These are phyloP conservation scores for Darevskia nairensis DNA, from an alignment of 2,797 vertebrate species.

Conservation along the genomic window DNA sequence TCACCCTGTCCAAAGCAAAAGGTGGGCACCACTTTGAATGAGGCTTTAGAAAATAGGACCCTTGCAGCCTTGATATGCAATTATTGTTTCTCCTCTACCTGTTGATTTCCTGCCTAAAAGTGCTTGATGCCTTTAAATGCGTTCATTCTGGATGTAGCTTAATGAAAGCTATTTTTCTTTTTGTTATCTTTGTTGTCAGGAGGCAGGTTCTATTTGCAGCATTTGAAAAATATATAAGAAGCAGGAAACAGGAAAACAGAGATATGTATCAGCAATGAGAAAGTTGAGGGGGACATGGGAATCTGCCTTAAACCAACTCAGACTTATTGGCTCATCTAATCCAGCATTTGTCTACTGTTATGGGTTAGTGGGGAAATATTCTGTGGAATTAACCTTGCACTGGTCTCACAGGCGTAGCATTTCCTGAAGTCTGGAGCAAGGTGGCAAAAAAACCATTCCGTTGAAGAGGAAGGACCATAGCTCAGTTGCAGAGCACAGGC, in stretches of 20 bases:
- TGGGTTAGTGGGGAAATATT: too few species aligned
- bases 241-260: not conserved
- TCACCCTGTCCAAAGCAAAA: constrained; percentile 4
- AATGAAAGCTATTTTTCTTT: not conserved
- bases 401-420: too few species aligned
- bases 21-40: not conserved
- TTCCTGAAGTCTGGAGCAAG: too few species aligned
- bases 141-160: not conserved
- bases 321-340: too few species aligned
- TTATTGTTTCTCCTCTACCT: not conserved
- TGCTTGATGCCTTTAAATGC: not conserved
- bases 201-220: too few species aligned
- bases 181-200: not conserved
- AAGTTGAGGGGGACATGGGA: not conserved
- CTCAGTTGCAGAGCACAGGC: too few species aligned
- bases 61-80: not conserved
- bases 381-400: too few species aligned
- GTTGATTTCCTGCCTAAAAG: not conserved
- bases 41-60: not conserved
- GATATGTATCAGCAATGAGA: not conserved
- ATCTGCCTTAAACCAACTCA: too few species aligned
- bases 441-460: too few species aligned
- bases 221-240: not conserved
- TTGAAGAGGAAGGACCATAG: too few species aligned
- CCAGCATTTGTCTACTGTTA: too few species aligned